Evolutionary conservation across 2,888 invertebrate genomes (phyloP), one percentile per base, ranked within the genome.

Genomic region (Colletes collaris): DNA sequence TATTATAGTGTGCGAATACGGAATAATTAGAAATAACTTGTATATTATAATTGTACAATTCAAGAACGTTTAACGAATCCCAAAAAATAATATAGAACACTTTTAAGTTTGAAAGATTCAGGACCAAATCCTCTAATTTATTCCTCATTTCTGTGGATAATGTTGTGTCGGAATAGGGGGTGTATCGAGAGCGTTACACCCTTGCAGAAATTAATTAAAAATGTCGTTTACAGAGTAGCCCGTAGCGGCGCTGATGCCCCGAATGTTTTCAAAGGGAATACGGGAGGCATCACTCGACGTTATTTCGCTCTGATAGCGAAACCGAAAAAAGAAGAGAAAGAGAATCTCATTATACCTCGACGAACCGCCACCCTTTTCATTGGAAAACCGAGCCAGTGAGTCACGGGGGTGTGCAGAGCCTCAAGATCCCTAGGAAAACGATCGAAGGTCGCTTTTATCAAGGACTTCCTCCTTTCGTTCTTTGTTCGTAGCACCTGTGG

Each of bases 121-220:
- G 27, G 27, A 27, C 27, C 27, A 27, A 27, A 27, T 27, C 27
- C 27, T 2, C 27, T 2, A 1, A 27, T 27, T 27, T 27, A 27
- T 27, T 27, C 27, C 2, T 27, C 27, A 2, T 27, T 27, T 27
- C 27, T 27, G 27, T 27, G 2, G 27, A 27, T 27, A 27, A 27
- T 27, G 27, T 27, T 27, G 27, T 2, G 27, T 2, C 27, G 0
- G 27, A 27, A 27, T 27, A 27, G 27, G 27, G 27, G 27, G 27
- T 27, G 27, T 27, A 2, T 27, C 27, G 27, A 27, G 27, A 27
- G 27, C 27, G 27, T 27, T 37, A 44, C 44, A 3, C 27, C n/a
- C 2, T 27, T n/a, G 40, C 27, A 16, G 19, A 63, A 62, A 73
- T 74, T 77, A 63, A 67, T 74, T 52, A 75, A 60, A 64, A 27